Conservation (phyloP, 2,113 vertebrate genomes). For the Burhinus oedicnemus region DNA sequence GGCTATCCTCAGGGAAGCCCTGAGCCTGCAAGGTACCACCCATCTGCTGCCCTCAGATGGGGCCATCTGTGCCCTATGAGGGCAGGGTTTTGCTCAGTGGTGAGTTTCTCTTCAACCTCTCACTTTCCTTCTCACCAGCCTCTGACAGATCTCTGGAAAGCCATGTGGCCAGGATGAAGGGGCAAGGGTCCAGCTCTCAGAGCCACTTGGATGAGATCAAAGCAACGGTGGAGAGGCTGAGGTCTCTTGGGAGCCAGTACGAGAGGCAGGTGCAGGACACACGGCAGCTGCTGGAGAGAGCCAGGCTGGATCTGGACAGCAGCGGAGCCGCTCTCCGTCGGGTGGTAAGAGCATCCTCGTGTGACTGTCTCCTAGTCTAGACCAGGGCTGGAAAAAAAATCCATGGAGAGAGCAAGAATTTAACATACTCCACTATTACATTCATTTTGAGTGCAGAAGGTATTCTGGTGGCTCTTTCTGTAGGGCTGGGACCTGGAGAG, state of each 20-base stretch:
- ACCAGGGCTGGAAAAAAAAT: neutral
- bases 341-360: conserved; percentile 63
- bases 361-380: accelerated
- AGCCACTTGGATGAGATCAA: conserved; percentile 72
- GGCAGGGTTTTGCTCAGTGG: neutral
- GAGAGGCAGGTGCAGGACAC: conserved; percentile 69
- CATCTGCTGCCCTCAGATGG: accelerated
- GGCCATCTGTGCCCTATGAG: neutral
- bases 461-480: neutral
- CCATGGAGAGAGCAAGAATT: neutral
- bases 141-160: conserved; percentile 72
- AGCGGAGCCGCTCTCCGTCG: conserved; percentile 58
- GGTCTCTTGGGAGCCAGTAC: conserved; percentile 64
- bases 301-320: conserved; percentile 73
- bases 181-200: conserved; percentile 58
- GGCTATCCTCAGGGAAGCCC: conserved; percentile 72
- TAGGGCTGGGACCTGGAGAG: neutral
- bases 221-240: conserved; percentile 1
- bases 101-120: neutral
- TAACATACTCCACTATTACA: accelerated
- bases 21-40: conserved; percentile 74
- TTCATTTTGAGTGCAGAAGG: neutral
- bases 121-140: conserved; percentile 59
- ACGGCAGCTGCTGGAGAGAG: conserved; percentile 67
- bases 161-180: conserved; percentile 73